Evolutionary conservation across 2,113 vertebrate species (phyloP).

Genomic region (Hyperopisus bebe): DNA sequence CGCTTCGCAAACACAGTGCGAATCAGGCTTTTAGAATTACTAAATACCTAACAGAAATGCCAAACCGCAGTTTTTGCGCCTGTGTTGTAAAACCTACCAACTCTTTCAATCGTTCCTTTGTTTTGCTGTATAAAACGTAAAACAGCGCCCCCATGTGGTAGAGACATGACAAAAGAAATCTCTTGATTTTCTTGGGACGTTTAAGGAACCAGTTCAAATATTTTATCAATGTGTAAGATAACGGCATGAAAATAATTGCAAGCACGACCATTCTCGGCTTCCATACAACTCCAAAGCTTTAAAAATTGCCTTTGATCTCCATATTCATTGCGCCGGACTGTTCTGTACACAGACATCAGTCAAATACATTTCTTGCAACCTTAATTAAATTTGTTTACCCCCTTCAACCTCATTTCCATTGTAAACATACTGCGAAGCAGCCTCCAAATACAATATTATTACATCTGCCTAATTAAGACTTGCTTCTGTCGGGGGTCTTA

Average conservation of each 20-base stretch:
- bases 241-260: neutral
- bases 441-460: constrained; percentile 43
- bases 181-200: constrained; percentile 34
- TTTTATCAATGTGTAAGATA: neutral
- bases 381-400: constrained; percentile 4
- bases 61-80: neutral
- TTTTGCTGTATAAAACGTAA: constrained; percentile 21
- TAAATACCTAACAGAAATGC: neutral
- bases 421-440: constrained; percentile 21
- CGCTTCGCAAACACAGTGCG: neutral
- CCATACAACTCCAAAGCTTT: neutral
- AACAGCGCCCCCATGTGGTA: constrained; percentile 39
- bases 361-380: neutral
- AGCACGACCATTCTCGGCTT: neutral
- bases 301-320: neutral
- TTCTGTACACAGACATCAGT: constrained; percentile 1
- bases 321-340: neutral
- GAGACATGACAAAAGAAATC: neutral
- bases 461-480: constrained; percentile 53
- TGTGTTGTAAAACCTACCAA: neutral
- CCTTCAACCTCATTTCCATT: constrained; percentile 11
- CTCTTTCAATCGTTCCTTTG: neutral
- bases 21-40: neutral
- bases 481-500: constrained; percentile 49
- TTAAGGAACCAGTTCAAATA: neutral